phyloP scores from a whole-genome alignment of 2,113 vertebrate genomes.

The Ammodytes dubius region DNA sequence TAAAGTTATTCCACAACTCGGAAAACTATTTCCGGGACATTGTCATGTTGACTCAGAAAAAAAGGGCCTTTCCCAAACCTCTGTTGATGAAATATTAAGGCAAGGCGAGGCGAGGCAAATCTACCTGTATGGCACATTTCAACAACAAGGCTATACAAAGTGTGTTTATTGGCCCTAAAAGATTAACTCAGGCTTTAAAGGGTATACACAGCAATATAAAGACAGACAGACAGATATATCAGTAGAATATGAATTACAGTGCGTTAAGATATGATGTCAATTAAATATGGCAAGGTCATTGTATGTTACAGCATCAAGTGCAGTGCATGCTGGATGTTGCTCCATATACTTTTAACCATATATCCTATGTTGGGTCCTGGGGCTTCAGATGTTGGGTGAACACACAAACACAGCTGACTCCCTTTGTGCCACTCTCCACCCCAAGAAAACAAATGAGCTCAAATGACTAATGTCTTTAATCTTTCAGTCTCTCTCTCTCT shows the following conservation, averaged over 20 bases:
- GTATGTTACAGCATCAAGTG: not conserved
- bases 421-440: constrained; percentile 4
- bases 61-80: not conserved
- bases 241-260: not conserved
- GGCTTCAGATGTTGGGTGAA: not conserved
- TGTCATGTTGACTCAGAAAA: not conserved
- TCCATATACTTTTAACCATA: not conserved
- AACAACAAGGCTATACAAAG: not conserved
- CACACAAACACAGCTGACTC: constrained; percentile 28
- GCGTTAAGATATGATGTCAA: not conserved
- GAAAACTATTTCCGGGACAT: not conserved
- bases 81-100: not conserved
- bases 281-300: not conserved
- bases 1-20: not conserved
- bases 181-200: not conserved
- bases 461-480: constrained; percentile 16
- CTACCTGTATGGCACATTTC: not conserved
- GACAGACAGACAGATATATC: not conserved
- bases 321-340: too few relatives aligned
- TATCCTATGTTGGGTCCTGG: not conserved
- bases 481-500: constrained; percentile 1
- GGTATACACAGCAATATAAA: not conserved
- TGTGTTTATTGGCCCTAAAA: not conserved
- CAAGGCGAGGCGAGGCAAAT: not conserved
- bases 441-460: constrained; percentile 12